phyloP scores from a whole-genome alignment of 2,888 invertebrate genomes.

The Tanypteryx hageni region DNA sequence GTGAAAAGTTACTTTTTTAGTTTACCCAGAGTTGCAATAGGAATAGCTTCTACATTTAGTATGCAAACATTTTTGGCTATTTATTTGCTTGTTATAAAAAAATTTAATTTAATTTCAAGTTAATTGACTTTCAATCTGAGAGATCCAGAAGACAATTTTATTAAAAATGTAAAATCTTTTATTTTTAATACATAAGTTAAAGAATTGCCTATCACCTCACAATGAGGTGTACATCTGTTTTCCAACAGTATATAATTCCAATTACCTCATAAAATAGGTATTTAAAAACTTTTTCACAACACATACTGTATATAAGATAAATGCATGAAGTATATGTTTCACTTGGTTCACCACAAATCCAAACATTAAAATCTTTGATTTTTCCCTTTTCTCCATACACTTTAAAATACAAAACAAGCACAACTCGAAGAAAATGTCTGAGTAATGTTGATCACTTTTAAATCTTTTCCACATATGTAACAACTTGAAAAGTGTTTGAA shows the following conservation, averaged over 20 bases:
- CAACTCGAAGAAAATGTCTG: background rate
- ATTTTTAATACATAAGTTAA: constrained; percentile 34
- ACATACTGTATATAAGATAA: background rate
- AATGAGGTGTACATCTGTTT: constrained; percentile 1
- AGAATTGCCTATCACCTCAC: background rate
- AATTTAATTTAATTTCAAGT: no score
- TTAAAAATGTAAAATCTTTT: constrained; percentile 60
- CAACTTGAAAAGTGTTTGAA: constrained; percentile 33
- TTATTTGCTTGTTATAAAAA: no score
- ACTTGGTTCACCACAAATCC: background rate
- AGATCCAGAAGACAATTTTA: background rate
- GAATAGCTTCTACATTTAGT: no score
- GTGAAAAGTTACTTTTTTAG: no score
- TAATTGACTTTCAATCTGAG: no score
- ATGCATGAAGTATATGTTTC: background rate
- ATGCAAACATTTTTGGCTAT: no score
- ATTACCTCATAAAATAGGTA: constrained; percentile 25
- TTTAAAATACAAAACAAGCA: background rate
- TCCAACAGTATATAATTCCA: background rate
- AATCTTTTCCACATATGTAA: background rate
- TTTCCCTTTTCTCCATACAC: background rate
- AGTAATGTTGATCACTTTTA: background rate
- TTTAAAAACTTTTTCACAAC: constrained; percentile 28
- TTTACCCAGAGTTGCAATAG: no score
- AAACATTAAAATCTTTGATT: background rate